Conservation (phyloP, 2,113 vertebrate species). For the Mystacornis crossleyi region DNA sequence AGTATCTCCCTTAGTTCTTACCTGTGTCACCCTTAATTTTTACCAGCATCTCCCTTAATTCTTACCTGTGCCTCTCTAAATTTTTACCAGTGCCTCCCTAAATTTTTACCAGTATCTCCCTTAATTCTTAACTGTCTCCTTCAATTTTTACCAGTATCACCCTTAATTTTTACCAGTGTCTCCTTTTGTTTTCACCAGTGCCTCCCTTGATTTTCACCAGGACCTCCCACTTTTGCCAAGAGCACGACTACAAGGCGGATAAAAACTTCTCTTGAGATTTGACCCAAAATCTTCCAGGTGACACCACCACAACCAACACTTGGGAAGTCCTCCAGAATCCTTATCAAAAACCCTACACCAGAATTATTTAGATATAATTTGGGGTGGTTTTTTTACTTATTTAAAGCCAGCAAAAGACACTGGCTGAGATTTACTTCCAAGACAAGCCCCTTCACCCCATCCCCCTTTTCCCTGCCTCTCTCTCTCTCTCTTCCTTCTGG, state of each 20-base stretch:
- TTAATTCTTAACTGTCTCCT: accelerated
- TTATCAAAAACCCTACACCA: background rate
- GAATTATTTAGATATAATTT: background rate
- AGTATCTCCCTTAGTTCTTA: background rate
- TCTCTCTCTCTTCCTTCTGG: slow-evolving; percentile 58
- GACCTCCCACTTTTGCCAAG: background rate
- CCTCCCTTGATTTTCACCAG: background rate
- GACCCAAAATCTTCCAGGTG: background rate
- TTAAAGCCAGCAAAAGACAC: slow-evolving; percentile 40
- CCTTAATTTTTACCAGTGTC: background rate
- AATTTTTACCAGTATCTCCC: background rate
- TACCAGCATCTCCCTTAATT: background rate
- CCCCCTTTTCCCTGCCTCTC: background rate
- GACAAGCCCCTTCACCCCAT: background rate
- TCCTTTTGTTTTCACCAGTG: background rate
- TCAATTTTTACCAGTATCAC: accelerated
- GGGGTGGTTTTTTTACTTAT: background rate
- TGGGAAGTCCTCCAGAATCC: background rate
- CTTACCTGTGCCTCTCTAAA: accelerated
- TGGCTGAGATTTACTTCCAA: slow-evolving; percentile 54
- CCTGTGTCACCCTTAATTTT: background rate
- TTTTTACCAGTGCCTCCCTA: no score
- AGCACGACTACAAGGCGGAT: accelerated
- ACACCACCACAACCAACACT: background rate
- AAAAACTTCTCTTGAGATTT: background rate